phyloP scores from a whole-genome alignment of 2,888 invertebrate species.

The Lumbricus terrestris region DNA sequence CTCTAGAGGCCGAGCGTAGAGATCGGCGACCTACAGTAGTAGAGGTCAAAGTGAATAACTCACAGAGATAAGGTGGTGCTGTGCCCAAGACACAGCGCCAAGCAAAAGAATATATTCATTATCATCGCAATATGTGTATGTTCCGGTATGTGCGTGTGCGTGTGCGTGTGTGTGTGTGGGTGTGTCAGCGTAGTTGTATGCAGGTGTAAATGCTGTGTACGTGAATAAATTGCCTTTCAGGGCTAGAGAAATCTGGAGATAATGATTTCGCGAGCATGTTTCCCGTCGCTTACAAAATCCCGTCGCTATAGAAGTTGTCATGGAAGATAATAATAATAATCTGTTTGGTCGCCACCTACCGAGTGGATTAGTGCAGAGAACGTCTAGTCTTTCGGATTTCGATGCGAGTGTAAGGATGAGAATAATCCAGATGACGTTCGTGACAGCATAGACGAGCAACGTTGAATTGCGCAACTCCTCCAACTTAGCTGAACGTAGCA shows the following conservation, averaged over 20 bases:
- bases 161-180: no score
- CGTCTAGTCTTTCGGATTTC: conserved; percentile 42
- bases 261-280: neutral
- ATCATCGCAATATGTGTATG: neutral
- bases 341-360: no score
- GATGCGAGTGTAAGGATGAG: conserved; percentile 46
- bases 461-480: conserved; percentile 24
- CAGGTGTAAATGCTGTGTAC: neutral
- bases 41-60: no score
- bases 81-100: no score
- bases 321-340: no score
- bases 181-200: no score
- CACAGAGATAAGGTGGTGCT: no score
- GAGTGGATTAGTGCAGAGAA: conserved; percentile 48
- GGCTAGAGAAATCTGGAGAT: neutral
- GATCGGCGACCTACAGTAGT: no score
- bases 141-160: no score
- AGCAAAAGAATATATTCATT: no score
- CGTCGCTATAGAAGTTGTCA: neutral
- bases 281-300: neutral
- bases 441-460: conserved; percentile 14
- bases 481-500: conserved; percentile 21
- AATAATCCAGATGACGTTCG: conserved; percentile 51
- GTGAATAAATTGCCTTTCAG: neutral
- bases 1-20: no score